phyloP scores from a whole-genome alignment of 2,888 invertebrate species.

The Drosophila buzzatii region DNA sequence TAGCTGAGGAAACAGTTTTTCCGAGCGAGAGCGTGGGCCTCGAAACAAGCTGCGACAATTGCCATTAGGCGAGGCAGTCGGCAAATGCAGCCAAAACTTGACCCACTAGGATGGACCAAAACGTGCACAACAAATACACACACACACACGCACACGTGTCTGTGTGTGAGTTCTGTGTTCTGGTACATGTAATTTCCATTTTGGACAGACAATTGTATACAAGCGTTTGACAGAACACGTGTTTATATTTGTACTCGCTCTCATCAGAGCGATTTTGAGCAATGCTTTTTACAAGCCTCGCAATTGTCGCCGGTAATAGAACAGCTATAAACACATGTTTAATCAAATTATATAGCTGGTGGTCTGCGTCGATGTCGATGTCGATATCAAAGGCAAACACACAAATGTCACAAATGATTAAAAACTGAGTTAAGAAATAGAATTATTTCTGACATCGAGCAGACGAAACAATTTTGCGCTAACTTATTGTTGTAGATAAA shows the following conservation, averaged over 20 bases:
- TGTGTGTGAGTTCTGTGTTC: slow-evolving; percentile 10
- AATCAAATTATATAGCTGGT: slow-evolving; percentile 25
- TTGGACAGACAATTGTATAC: slow-evolving; percentile 40
- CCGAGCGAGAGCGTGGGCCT: slow-evolving; percentile 39
- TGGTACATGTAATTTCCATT: slow-evolving; percentile 68
- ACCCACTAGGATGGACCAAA: slow-evolving; percentile 37
- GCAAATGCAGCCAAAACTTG: slow-evolving; percentile 15
- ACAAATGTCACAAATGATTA: slow-evolving; percentile 41
- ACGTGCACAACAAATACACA: background rate
- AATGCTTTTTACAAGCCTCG: slow-evolving; percentile 20
- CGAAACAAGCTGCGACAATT: slow-evolving; percentile 40
- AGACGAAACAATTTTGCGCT: slow-evolving; percentile 29
- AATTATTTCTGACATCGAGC: slow-evolving; percentile 55
- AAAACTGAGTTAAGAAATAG: slow-evolving; percentile 37
- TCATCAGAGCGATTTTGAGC: slow-evolving; percentile 49
- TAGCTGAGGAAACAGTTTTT: slow-evolving; percentile 26
- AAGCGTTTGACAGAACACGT: slow-evolving; percentile 67
- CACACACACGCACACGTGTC: background rate
- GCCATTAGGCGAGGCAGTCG: slow-evolving; percentile 38
- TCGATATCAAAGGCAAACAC: slow-evolving; percentile 8
- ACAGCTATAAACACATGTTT: slow-evolving; percentile 52
- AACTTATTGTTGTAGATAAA: slow-evolving; percentile 66
- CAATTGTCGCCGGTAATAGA: slow-evolving; percentile 37
- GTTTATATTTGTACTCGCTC: slow-evolving; percentile 72
- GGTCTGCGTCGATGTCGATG: background rate